Evolutionary conservation across 1,140 invertebrate species (phyloP).

Genomic region (Drosophila funebris): DNA sequence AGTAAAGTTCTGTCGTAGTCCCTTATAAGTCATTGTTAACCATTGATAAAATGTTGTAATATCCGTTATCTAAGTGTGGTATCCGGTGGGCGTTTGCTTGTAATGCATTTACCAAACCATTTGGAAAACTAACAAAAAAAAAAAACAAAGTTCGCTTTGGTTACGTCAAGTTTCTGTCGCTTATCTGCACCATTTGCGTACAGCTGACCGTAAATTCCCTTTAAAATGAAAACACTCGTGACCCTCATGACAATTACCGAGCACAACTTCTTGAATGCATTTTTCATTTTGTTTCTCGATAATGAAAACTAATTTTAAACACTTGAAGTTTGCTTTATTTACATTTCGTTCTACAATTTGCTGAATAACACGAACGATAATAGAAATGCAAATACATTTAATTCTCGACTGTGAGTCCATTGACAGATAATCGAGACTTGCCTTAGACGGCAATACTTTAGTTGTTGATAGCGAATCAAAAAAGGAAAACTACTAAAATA

Average conservation of each 20-base stretch:
- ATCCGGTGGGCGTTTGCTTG: constrained; percentile 19
- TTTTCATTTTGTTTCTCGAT: constrained; percentile 8
- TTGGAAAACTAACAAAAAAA: constrained; percentile 3
- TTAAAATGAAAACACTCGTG: not conserved
- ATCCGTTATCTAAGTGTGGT: constrained; percentile 7
- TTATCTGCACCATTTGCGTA: constrained; percentile 9
- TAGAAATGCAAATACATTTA: constrained; percentile 51
- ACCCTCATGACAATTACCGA: not conserved
- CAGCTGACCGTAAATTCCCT: not conserved
- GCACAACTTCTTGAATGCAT: constrained; percentile 22
- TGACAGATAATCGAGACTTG: constrained; percentile 53
- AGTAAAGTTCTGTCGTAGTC: constrained; percentile 13
- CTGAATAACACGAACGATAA: constrained; percentile 39
- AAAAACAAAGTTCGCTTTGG: constrained; percentile 12
- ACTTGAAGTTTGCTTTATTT: not conserved
- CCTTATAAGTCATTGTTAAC: constrained; percentile 7
- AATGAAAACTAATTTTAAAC: constrained; percentile 38
- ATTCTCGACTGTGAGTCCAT: constrained; percentile 34
- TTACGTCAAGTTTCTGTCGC: not conserved
- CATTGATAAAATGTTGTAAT: constrained; percentile 25
- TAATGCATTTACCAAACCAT: not conserved
- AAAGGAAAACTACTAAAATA: constrained; percentile 21
- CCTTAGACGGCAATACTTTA: constrained; percentile 31
- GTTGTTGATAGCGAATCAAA: constrained; percentile 25
- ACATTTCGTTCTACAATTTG: constrained; percentile 17